These are phyloP conservation scores for Terrapene triunguis DNA, from an alignment of 2,113 vertebrate genomes.

Conservation along the genomic window DNA sequence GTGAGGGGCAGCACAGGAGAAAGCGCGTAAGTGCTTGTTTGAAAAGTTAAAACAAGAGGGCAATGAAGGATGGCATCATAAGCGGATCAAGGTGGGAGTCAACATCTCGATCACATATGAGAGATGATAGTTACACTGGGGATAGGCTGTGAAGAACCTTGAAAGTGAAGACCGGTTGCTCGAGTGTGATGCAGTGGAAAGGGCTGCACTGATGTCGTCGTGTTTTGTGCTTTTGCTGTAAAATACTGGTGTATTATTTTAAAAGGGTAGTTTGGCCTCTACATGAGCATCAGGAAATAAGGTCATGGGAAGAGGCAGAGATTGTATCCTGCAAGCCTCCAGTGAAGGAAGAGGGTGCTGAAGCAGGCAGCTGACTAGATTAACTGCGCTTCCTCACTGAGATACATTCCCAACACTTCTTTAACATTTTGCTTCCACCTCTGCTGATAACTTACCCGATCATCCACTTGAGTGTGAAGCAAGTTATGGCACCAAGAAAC, in stretches of 20 bases:
- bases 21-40: background rate
- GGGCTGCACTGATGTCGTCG: no score
- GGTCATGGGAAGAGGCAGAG: constrained; percentile 53
- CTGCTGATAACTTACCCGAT: background rate
- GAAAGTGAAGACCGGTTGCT: background rate
- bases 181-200: background rate
- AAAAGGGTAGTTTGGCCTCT: background rate
- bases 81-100: background rate
- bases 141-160: background rate
- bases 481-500: background rate
- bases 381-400: constrained; percentile 45
- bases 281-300: constrained; percentile 48
- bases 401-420: background rate
- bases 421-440: constrained; percentile 9
- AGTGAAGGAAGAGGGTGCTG: constrained; percentile 28
- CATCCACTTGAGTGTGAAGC: background rate
- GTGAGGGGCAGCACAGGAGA: background rate
- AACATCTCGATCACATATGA: background rate
- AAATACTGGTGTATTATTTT: background rate
- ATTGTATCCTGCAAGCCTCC: background rate
- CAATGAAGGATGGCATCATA: background rate
- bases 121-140: background rate
- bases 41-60: background rate
- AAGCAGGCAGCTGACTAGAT: constrained; percentile 39
- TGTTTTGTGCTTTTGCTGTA: background rate